Percentiles rank a stretch among this genome's conserved stretches.
Evolutionary conservation across 2,113 vertebrate species (phyloP).

Genomic region (Platycercus adscitus): DNA sequence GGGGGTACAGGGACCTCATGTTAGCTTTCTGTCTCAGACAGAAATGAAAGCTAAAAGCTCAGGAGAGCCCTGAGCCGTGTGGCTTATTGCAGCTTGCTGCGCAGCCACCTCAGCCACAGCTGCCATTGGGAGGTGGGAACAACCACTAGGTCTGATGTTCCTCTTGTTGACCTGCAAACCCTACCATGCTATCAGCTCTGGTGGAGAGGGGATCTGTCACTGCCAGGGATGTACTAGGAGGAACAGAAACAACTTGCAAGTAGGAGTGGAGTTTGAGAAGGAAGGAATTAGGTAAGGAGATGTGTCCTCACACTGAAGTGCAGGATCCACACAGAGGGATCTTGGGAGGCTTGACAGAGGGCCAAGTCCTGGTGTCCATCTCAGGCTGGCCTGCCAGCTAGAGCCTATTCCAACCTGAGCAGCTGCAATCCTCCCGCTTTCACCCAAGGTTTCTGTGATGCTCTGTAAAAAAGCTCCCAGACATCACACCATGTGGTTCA

Average conservation of each 20-base stretch:
- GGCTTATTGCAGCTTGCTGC: rapidly evolving
- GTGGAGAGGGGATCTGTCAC: neutral
- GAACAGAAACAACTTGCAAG: neutral
- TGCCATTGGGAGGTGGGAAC: neutral
- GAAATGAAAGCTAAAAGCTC: neutral
- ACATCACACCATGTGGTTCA: neutral
- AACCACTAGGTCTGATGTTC: neutral
- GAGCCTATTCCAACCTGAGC: neutral
- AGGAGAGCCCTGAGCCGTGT: neutral
- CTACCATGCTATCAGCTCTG: neutral
- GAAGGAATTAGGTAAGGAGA: neutral
- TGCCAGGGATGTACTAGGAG: neutral
- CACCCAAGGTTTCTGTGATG: rapidly evolving
- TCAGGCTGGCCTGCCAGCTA: neutral
- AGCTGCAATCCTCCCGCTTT: neutral
- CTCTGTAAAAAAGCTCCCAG: neutral
- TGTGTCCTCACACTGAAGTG: neutral
- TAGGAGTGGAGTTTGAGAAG: neutral
- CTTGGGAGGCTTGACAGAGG: neutral
- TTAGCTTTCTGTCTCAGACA: neutral
- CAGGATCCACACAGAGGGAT: neutral
- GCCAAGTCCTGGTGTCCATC: neutral
- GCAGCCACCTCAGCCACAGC: neutral
- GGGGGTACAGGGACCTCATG: neutral
- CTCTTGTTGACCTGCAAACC: rapidly evolving